Conservation (phyloP, 2,113 vertebrate species). For the Chaetorhynchus papuensis region DNA sequence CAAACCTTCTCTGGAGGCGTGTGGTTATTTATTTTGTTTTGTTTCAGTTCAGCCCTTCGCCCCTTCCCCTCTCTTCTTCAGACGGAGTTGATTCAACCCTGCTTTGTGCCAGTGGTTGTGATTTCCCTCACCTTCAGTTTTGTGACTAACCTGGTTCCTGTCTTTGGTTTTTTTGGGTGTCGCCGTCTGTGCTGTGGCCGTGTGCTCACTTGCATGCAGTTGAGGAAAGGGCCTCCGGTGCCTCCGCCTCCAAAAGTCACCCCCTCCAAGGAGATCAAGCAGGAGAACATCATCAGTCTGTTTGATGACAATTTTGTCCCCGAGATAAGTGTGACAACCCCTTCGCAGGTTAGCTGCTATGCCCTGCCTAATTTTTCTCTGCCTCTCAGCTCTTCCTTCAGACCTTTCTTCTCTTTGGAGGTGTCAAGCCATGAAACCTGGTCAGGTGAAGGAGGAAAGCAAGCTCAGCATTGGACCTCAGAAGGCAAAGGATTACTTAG, state of each 20-base stretch:
- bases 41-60: neutral
- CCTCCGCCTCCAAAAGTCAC: slow-evolving; percentile 97
- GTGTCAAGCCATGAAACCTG: slow-evolving; percentile 62
- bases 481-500: neutral
- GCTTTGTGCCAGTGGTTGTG: slow-evolving; percentile 23
- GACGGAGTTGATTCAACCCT: neutral
- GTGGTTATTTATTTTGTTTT: neutral
- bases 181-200: slow-evolving; percentile 42
- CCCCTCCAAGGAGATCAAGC: slow-evolving; percentile 93
- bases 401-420: neutral
- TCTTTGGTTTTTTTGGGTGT: slow-evolving; percentile 74
- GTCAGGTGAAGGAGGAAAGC: slow-evolving; percentile 12
- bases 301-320: slow-evolving; percentile 93
- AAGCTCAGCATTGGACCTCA: neutral
- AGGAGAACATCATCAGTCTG: slow-evolving; percentile 94
- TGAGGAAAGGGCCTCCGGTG: slow-evolving; percentile 88
- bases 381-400: neutral
- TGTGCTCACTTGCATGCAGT: slow-evolving; percentile 78
- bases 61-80: neutral
- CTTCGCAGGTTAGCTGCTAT: slow-evolving; percentile 89
- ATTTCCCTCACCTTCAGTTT: neutral
- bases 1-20: slow-evolving; percentile 60
- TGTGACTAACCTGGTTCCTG: slow-evolving; percentile 73
- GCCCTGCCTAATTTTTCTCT: slow-evolving; percentile 37
- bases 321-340: slow-evolving; percentile 93